Evolutionary conservation across 92 coral and sea anemone genomes (phyloP).

Genomic region (Isaurus tuberculatus): DNA sequence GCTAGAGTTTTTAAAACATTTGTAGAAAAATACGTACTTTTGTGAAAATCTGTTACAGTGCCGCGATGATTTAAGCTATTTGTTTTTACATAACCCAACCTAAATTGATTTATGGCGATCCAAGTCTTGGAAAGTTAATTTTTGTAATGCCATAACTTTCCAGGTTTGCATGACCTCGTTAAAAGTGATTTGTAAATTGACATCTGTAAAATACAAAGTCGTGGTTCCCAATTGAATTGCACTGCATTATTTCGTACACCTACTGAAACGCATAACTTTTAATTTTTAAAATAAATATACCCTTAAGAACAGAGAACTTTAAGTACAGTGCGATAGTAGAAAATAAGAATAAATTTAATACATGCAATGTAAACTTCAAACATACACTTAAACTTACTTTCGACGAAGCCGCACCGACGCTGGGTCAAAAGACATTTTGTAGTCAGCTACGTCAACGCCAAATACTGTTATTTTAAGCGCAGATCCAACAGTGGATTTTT

Average conservation of each 20-base stretch:
- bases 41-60: no score
- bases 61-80: no score
- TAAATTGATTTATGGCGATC: no score
- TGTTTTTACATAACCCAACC: no score
- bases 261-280: background rate
- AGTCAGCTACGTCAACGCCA: background rate
- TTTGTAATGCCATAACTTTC: no score
- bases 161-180: no score
- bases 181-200: no score
- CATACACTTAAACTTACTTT: conserved; percentile 58
- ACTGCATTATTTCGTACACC: background rate
- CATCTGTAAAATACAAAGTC: no score
- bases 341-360: background rate
- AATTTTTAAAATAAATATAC: background rate
- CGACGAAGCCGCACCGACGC: conserved; percentile 78
- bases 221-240: no score
- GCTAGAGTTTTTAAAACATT: no score
- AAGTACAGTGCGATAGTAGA: background rate
- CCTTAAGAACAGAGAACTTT: background rate
- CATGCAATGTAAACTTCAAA: background rate
- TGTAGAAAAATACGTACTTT: no score
- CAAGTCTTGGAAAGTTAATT: no score
- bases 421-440: conserved; percentile 86
- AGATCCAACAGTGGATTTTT: background rate
- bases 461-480: background rate